Conservation (phyloP, 2,113 vertebrate species). For the Hylia prasina region DNA sequence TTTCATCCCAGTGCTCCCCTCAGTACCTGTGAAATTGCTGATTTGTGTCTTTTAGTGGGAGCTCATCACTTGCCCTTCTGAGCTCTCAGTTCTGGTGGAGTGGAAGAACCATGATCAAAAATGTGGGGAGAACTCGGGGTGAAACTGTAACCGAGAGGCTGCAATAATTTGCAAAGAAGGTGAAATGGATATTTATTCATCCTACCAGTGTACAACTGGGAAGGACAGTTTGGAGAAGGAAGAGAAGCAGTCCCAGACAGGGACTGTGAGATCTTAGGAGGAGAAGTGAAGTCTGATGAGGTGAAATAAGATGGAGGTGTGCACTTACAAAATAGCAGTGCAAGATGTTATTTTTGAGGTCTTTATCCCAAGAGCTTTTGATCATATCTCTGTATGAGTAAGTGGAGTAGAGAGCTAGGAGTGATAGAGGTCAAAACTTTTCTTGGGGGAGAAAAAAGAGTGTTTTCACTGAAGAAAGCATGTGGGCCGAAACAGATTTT, state of each 20-base stretch:
- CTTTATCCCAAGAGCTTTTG: not conserved
- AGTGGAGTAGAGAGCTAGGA: not conserved
- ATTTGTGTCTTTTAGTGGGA: not conserved
- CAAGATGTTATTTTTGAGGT: not conserved
- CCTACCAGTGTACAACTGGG: rapidly evolving
- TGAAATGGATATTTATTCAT: not conserved
- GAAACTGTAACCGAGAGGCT: not conserved
- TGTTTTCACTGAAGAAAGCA: not conserved
- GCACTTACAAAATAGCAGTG: not conserved
- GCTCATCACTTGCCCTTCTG: not conserved
- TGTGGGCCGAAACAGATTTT: not conserved
- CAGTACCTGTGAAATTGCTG: not conserved
- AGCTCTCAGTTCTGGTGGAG: not conserved
- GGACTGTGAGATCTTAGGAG: not conserved
- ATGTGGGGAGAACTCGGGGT: not conserved
- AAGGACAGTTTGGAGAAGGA: not conserved
- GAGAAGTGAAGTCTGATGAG: not conserved
- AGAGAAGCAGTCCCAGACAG: not conserved
- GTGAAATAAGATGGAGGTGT: not conserved
- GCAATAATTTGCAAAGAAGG: rapidly evolving
- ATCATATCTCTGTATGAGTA: not conserved
- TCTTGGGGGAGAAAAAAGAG: not conserved
- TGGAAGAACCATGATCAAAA: not conserved
- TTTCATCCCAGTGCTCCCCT: not conserved
- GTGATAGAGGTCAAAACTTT: not conserved